Base-by-base conservation (phyloP, 2,888 invertebrate species). In the Strigamia crassipes region DNA sequence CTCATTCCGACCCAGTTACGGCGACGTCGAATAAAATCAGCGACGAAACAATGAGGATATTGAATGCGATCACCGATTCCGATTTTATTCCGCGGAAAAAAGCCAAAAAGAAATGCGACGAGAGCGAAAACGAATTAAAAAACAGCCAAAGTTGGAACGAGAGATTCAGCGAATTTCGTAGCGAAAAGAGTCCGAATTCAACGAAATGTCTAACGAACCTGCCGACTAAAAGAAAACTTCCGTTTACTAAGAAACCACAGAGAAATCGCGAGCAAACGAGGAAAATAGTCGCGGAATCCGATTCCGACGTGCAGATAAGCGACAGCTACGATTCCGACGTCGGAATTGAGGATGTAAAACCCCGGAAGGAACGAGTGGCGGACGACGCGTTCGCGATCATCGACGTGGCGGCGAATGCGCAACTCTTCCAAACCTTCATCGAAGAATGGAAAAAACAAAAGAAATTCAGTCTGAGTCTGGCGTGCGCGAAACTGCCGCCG, bases 391-490 rank as follows among this genome's bases (percentile, higher is more conserved):
- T 88, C 81, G 85, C 86, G 23, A 86, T 88, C 80, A 86, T 87
- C 78, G 88, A 88, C 84, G 88, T 88, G 9, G 86, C 87, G 82
- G 85, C 86, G 1, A 84, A 86, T 83, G 84, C 84, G 42, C 66
- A 83, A 13, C 83, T 87, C 77, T 88, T 88, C 83, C 84, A 86
- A 42, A 86, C 85, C 0, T 88, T 88, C 83, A 83, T 87, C 9
- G 82, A 38, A 61, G 87, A 88, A 82, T 87, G 88, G 88, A 84
- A 84, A 34, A 84, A 83, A 0, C 85, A 87, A 83, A 82, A 82
- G 6, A 81, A 82, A 23, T 88, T 86, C 85, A 84, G 88, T n/a
- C 56, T 89, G 31, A 85, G 86, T 77, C 23, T 88, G 23, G 88
- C 88, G 4, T 88, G 88, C 86, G 88, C 87, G 83, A 86, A 84